Evolutionary conservation across 2,113 vertebrate genomes (phyloP), one percentile per base, ranked within the genome.

Genomic region (Zapornia atra): DNA sequence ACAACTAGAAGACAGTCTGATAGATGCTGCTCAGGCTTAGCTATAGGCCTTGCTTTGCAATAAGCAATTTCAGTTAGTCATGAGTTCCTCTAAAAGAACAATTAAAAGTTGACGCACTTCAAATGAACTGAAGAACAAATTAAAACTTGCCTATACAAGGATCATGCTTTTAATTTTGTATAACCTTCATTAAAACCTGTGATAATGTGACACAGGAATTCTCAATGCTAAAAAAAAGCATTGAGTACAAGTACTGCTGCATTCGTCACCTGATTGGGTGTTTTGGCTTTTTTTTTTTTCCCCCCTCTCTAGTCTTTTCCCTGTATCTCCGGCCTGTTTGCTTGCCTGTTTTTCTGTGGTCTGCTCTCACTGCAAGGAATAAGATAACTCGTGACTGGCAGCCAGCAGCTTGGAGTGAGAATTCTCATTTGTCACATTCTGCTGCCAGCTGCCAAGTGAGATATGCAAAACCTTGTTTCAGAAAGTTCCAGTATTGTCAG

Each of bases 321-420:
- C 18, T 69, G 5, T 34, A 15, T 95, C 71, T 92, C 33, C 64
- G 60, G 65, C 66, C 56, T 91, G 7, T 79, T 96, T 91, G 38
- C 63, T 77, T 90, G 44, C 57, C 75, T 71, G 63, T 65, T 71
- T 82, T 88, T 51, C 82, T 93, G 70, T 85, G 88, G 80, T 80
- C 88, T 92, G 28, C 60, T 92, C 71, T 91, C 65, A 86, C 82
- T 94, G 78, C 69, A 69, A 87, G 88, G 71, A 94, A 48, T 75
- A 93, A 95, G 96, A 95, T 96, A 97, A 96, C 70, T 95, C 71
- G 29, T 90, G 97, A 96, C 72, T 97, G 95, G 92, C 96, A 97
- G 95, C 77, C 88, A 92, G 91, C 85, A 92, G 79, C 82, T 94
- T 86, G 63, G 84, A 93, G 90, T 93, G 90, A 95, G 92, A 94